These are phyloP conservation scores for Phyto melanocephala DNA, from an alignment of 2,888 invertebrate species.

Conservation along the genomic window DNA sequence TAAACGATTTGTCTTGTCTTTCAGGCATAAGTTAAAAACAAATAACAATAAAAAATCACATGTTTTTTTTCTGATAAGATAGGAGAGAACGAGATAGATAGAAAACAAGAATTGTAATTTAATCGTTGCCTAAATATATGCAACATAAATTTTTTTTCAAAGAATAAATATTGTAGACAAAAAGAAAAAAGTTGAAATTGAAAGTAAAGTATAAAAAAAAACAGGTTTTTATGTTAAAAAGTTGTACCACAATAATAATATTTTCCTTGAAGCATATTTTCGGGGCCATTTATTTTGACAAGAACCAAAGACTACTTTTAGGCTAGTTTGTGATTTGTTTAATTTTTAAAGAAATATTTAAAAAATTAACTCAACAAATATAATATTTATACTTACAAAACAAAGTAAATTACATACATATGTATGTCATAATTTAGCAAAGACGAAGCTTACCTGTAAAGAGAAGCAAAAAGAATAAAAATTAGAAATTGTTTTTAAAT, in stretches of 20 bases:
- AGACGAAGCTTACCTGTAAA: constrained; percentile 15
- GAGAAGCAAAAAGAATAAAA: background rate
- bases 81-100: background rate
- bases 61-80: background rate
- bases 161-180: background rate
- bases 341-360: too few species aligned
- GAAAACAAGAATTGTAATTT: background rate
- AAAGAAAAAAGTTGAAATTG: background rate
- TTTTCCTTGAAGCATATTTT: too few species aligned
- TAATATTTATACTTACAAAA: background rate
- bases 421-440: background rate
- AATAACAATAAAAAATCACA: background rate
- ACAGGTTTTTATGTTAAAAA: background rate
- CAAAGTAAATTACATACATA: background rate
- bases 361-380: too few species aligned
- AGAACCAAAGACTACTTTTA: background rate
- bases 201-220: background rate
- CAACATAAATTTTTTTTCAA: constrained; percentile 16
- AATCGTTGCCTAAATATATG: constrained; percentile 34
- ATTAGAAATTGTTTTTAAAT: background rate
- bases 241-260: too few species aligned
- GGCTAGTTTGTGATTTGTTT: background rate
- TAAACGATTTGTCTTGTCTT: constrained; percentile 57
- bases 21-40: constrained; percentile 23
- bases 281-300: too few species aligned